Conservation (phyloP, 2,888 invertebrate genomes). For the Mellilla xanthometata region DNA sequence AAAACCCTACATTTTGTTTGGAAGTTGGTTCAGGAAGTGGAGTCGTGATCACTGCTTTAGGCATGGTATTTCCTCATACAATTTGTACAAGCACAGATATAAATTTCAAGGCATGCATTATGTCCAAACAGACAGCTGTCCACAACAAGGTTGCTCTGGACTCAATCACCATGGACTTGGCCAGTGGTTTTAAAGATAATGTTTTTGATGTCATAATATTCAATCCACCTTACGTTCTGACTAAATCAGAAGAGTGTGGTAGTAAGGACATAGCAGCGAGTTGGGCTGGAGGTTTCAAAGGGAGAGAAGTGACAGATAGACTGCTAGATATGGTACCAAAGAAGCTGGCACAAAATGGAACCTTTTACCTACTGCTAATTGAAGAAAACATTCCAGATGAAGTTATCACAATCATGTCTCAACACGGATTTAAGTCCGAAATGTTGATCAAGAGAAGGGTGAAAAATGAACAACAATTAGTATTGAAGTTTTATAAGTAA, state of each 20-base stretch:
- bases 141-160: slow-evolving; percentile 87
- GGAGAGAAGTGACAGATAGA: slow-evolving; percentile 89
- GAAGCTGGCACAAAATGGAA: slow-evolving; percentile 88
- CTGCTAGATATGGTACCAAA: slow-evolving; percentile 87
- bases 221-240: slow-evolving; percentile 99
- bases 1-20: slow-evolving; percentile 86
- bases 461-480: slow-evolving; percentile 92
- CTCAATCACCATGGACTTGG: slow-evolving; percentile 85
- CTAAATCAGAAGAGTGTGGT: slow-evolving; percentile 87
- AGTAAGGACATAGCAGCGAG: slow-evolving; percentile 81
- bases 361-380: slow-evolving; percentile 94
- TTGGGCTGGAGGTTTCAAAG: slow-evolving; percentile 91
- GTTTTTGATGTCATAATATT: slow-evolving; percentile 95
- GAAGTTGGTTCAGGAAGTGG: slow-evolving; percentile 98
- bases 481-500: slow-evolving; percentile 84
- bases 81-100: slow-evolving; percentile 90
- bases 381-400: slow-evolving; percentile 93
- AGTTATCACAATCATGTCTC: slow-evolving; percentile 83
- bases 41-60: slow-evolving; percentile 92
- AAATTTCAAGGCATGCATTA: slow-evolving; percentile 89
- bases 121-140: slow-evolving; percentile 86
- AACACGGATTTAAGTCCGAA: slow-evolving; percentile 81
- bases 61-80: slow-evolving; percentile 75
- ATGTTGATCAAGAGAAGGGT: slow-evolving; percentile 89
- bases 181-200: slow-evolving; percentile 76